Conservation (phyloP, 2,113 vertebrate species). For the Ammospiza caudacuta region DNA sequence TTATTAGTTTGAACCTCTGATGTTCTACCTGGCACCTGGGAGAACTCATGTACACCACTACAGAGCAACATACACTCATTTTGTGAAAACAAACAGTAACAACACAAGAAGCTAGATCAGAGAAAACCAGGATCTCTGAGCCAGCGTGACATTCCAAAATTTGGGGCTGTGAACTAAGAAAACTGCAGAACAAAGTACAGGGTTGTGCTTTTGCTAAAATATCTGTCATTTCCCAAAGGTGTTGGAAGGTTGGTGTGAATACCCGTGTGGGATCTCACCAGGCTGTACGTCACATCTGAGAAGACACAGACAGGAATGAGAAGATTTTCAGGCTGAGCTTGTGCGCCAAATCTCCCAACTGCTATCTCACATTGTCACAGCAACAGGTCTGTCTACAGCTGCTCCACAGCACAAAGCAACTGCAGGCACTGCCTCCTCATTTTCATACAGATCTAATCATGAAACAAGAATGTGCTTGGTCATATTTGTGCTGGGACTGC, state of each 20-base stretch:
- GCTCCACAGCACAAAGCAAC: background rate
- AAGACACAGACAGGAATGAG: background rate
- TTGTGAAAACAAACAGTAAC: constrained; percentile 1
- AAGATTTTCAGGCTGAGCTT: background rate
- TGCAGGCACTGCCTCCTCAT: background rate
- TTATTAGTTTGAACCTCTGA: background rate
- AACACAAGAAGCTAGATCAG: background rate
- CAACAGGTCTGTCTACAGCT: background rate
- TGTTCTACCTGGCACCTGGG: background rate
- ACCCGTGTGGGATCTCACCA: background rate
- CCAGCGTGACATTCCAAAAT: background rate
- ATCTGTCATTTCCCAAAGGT: background rate
- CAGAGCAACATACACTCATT: background rate
- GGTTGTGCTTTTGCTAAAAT: background rate
- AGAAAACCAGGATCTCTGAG: background rate
- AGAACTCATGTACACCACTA: background rate
- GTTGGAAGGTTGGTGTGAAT: background rate
- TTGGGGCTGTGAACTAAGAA: background rate
- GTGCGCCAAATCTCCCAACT: background rate
- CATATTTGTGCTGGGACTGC: background rate
- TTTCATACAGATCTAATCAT: background rate
- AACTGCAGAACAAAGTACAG: background rate
- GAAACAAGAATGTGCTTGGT: background rate
- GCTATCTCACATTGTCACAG: background rate
- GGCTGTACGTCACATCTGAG: accelerated